Percentiles rank a stretch among this genome's conserved stretches.
These are phyloP conservation scores for Hippocampus comes DNA, from an alignment of 2,113 vertebrate genomes.

Conservation along the genomic window DNA sequence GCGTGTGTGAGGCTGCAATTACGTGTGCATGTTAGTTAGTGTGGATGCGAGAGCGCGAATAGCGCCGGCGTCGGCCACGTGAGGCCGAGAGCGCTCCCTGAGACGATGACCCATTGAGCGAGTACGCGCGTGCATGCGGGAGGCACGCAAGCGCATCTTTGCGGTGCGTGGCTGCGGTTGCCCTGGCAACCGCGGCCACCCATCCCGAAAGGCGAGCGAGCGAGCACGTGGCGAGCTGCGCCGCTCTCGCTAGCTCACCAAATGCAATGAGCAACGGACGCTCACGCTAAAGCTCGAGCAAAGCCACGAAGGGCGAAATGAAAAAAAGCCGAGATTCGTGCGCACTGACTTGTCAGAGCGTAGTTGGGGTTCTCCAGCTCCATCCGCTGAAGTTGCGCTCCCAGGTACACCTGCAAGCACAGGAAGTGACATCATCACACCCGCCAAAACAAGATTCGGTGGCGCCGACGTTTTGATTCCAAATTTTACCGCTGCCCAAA, in stretches of 20 bases:
- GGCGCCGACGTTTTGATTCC: no score
- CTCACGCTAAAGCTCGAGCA: no score
- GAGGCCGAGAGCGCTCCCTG: no score
- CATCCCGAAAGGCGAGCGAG: constrained; percentile 29
- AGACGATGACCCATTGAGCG: no score
- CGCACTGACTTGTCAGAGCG: constrained; percentile 89
- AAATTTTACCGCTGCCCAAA: no score
- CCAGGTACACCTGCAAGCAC: constrained; percentile 81
- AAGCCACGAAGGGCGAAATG: no score
- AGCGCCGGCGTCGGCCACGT: no score
- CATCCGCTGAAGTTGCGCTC: constrained; percentile 92
- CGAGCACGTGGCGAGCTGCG: background rate
- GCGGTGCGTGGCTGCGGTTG: constrained; percentile 39
- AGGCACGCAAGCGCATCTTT: constrained; percentile 54
- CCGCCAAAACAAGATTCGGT: background rate
- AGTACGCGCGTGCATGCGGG: background rate
- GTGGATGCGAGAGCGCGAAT: no score
- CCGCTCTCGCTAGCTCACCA: no score
- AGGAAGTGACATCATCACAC: constrained; percentile 7
- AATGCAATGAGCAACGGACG: no score
- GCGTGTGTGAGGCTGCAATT: no score
- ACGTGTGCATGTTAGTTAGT: no score
- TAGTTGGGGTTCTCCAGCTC: constrained; percentile 97
- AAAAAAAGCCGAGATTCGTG: background rate
- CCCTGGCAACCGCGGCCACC: constrained; percentile 57